Conservation (phyloP, 2,888 invertebrate species). For the Pristionchus exspectatus region DNA sequence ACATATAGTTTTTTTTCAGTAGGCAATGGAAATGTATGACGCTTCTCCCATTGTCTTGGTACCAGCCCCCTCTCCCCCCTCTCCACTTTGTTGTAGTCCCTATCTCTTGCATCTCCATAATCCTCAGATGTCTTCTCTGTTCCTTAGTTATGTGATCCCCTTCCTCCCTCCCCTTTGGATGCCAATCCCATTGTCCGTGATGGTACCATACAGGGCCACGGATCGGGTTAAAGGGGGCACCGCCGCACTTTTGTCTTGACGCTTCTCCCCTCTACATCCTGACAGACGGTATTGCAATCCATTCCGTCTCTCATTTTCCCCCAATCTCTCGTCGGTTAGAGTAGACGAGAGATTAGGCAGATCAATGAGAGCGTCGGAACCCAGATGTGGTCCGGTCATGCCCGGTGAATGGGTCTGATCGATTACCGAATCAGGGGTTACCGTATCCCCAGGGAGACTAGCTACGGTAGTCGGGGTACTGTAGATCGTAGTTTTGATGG, state of each 20-base stretch:
- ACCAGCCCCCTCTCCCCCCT: not conserved
- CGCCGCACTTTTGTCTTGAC: not conserved
- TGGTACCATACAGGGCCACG: not conserved
- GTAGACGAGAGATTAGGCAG: not conserved
- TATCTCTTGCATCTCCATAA: constrained; percentile 41
- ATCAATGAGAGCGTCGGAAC: not conserved
- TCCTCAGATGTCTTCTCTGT: constrained; percentile 17
- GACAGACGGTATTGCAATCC: constrained; percentile 49
- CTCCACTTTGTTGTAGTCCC: constrained; percentile 17
- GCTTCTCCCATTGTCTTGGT: not conserved
- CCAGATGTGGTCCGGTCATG: constrained; percentile 16
- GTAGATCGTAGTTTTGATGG: not conserved
- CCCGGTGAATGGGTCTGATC: constrained; percentile 12
- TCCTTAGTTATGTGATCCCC: constrained; percentile 26
- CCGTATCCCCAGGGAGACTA: not conserved
- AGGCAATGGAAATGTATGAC: too few species aligned
- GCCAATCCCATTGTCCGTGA: constrained; percentile 2
- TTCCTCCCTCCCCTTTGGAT: not conserved
- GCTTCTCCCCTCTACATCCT: not conserved
- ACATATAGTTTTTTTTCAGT: not conserved
- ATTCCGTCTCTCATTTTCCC: not conserved
- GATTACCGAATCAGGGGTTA: constrained; percentile 1
- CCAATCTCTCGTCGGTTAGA: constrained; percentile 10
- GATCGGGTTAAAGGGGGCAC: not conserved
- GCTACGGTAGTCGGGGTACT: not conserved